Conservation (phyloP, 1,140 invertebrate species). For the Aphidius ervi region DNA sequence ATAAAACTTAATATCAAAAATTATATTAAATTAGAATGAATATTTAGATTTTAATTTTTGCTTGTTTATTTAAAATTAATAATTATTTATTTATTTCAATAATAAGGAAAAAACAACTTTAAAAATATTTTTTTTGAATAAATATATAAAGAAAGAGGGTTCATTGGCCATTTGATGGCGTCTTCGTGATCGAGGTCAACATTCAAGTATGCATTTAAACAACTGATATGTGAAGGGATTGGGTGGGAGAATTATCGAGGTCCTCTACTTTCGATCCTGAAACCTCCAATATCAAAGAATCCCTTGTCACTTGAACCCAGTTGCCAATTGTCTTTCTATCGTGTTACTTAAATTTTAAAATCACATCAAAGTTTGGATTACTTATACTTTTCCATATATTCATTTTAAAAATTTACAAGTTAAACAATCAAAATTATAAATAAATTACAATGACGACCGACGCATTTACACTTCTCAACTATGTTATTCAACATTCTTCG, state of each 20-base stretch:
- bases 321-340: not conserved
- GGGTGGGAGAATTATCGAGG: too few relatives aligned
- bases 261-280: slow-evolving; percentile 1
- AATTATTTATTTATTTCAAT: too few relatives aligned
- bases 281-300: not conserved
- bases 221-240: slow-evolving; percentile 9
- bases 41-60: too few relatives aligned
- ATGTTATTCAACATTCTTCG: slow-evolving; percentile 47
- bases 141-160: not conserved
- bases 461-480: slow-evolving; percentile 39
- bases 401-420: too few relatives aligned
- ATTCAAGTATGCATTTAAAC: not conserved
- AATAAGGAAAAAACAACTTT: too few relatives aligned
- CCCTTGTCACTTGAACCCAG: not conserved
- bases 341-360: too few relatives aligned
- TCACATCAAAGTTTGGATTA: too few relatives aligned
- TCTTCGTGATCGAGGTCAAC: slow-evolving; percentile 1
- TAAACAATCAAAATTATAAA: too few relatives aligned
- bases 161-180: slow-evolving; percentile 8
- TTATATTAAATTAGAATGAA: too few relatives aligned
- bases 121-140: not conserved
- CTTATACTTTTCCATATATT: too few relatives aligned
- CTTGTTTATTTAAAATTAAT: too few relatives aligned
- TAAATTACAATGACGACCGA: slow-evolving; percentile 31
- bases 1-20: too few relatives aligned